These are phyloP conservation scores for Rhagonycha fulva DNA, from an alignment of 2,888 invertebrate species.

Conservation along the genomic window DNA sequence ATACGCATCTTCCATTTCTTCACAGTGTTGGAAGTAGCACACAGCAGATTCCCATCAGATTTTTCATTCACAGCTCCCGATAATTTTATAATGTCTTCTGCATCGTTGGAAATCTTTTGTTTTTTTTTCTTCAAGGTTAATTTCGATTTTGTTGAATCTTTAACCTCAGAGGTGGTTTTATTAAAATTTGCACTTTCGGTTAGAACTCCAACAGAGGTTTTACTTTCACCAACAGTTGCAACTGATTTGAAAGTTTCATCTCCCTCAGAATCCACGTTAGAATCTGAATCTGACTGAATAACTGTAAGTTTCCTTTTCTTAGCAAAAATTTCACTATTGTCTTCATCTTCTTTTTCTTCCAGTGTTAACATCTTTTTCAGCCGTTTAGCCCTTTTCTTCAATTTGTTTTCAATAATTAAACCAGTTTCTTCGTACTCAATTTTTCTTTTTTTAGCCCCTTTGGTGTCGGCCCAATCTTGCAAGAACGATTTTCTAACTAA, in stretches of 20 bases:
- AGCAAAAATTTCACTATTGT: not conserved
- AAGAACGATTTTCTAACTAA: conserved; percentile 59
- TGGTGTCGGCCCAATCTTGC: conserved; percentile 67
- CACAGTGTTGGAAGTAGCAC: conserved; percentile 8
- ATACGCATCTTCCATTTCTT: conserved; percentile 38
- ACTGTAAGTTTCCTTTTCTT: not conserved
- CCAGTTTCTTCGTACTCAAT: conserved; percentile 62
- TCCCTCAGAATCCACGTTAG: not conserved
- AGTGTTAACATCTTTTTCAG: conserved; percentile 56
- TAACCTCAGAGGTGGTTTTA: not conserved
- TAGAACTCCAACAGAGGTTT: not conserved
- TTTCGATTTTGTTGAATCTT: not conserved
- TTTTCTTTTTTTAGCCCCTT: conserved; percentile 64
- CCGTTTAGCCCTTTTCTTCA: conserved; percentile 65
- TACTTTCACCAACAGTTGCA: not conserved
- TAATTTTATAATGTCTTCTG: not conserved
- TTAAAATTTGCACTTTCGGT: not conserved
- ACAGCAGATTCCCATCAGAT: not conserved
- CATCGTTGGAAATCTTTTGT: not conserved
- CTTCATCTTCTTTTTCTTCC: not conserved
- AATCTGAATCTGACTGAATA: not conserved
- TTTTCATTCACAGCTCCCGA: not conserved
- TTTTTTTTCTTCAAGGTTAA: conserved; percentile 5
- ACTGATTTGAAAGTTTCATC: not conserved
- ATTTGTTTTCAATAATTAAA: conserved; percentile 60